Conservation (phyloP, 2,888 invertebrate species). For the Lottia gigantea region DNA sequence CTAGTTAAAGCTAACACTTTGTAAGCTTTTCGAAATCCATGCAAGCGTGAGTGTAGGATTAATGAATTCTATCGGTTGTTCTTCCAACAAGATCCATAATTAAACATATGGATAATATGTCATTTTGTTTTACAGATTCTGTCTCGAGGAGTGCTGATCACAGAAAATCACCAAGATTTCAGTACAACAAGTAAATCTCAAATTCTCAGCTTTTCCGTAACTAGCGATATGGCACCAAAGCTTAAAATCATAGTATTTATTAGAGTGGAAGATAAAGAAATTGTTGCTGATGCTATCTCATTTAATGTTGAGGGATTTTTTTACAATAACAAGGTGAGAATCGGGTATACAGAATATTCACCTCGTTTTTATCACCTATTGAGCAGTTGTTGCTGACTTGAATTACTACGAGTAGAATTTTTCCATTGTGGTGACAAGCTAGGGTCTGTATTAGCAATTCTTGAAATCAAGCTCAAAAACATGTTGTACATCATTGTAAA, state of each 20-base stretch:
- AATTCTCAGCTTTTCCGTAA: slow-evolving; percentile 26
- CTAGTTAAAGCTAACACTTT: too few species aligned
- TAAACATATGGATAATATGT: too few species aligned
- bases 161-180: slow-evolving; percentile 18
- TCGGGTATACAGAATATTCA: too few species aligned
- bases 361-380: background rate
- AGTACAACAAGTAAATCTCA: slow-evolving; percentile 6
- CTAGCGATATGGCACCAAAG: slow-evolving; percentile 17
- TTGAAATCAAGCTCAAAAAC: background rate
- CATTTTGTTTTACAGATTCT: slow-evolving; percentile 24
- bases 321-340: background rate
- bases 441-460: background rate
- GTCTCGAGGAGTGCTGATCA: slow-evolving; percentile 26
- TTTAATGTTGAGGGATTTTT: slow-evolving; percentile 3
- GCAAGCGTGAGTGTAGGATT: too few species aligned
- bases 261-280: background rate
- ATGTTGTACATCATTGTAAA: too few species aligned
- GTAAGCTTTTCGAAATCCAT: too few species aligned
- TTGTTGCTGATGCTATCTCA: slow-evolving; percentile 1
- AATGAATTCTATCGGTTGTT: too few species aligned
- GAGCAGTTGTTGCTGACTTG: background rate
- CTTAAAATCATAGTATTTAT: background rate
- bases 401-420: background rate
- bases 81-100: too few species aligned
- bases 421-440: background rate